A percentile compares a stretch with the other conserved stretches of the same genome.
These are phyloP conservation scores for Aptenodytes patagonicus DNA, from an alignment of 2,113 vertebrate genomes.

Conservation along the genomic window DNA sequence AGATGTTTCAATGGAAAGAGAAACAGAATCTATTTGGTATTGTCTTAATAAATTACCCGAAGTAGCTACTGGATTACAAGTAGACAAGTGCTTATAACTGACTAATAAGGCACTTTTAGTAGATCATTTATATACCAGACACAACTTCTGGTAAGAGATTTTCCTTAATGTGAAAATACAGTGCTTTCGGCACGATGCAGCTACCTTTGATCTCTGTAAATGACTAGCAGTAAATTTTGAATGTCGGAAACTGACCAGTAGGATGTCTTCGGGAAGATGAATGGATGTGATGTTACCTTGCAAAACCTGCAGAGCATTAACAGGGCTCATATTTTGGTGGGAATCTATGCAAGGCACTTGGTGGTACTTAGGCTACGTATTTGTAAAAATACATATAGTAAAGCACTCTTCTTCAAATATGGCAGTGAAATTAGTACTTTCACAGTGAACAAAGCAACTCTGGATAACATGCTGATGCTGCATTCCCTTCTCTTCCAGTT, in stretches of 20 bases:
- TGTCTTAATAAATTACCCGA: slow-evolving; percentile 30
- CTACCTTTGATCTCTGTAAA: slow-evolving; percentile 44
- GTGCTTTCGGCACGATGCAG: neutral
- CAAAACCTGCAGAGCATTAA: neutral
- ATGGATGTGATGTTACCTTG: neutral
- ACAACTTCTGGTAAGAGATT: neutral
- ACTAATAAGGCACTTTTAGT: neutral
- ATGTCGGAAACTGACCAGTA: neutral
- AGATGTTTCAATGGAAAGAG: neutral
- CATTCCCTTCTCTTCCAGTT: slow-evolving; percentile 40
- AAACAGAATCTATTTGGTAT: slow-evolving; percentile 20
- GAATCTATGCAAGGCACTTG: neutral
- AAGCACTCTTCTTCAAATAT: neutral
- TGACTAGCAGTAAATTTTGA: neutral
- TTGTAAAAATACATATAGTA: neutral
- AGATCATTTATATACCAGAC: neutral
- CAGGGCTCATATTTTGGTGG: neutral
- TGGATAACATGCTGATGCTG: slow-evolving; percentile 10
- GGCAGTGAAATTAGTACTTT: neutral
- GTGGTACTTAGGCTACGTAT: neutral
- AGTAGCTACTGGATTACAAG: neutral
- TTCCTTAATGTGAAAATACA: neutral
- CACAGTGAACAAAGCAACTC: neutral
- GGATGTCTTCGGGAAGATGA: neutral
- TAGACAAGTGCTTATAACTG: neutral